These are phyloP conservation scores for Aphelinus certus DNA, from an alignment of 1,140 invertebrate species.

Conservation along the genomic window DNA sequence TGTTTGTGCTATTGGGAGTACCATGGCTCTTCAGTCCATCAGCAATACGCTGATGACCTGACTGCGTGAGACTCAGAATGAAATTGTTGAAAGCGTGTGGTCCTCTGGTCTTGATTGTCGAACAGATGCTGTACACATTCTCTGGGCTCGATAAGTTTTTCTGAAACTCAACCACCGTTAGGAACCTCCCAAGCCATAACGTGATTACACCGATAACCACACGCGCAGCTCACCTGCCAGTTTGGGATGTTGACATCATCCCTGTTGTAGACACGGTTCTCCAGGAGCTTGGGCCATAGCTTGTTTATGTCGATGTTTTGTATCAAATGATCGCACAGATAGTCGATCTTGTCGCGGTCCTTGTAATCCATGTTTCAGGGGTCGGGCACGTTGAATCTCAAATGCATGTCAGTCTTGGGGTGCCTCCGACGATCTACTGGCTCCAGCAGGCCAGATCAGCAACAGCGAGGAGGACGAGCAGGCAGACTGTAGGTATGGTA, in stretches of 20 bases:
- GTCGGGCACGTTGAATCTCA: no score
- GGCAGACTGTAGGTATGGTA: no score
- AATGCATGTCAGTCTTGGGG: no score
- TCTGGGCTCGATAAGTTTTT: constrained; percentile 28
- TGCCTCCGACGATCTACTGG: no score
- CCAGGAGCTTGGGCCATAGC: constrained; percentile 51
- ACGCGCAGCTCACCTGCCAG: constrained; percentile 48
- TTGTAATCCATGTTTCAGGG: constrained; percentile 43
- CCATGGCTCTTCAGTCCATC: constrained; percentile 42
- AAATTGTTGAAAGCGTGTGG: constrained; percentile 53
- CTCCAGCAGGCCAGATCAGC: no score
- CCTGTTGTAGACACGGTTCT: constrained; percentile 49
- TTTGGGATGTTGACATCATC: constrained; percentile 50
- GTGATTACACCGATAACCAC: no score
- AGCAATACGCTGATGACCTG: constrained; percentile 45
- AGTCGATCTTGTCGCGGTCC: constrained; percentile 48
- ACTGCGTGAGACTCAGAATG: constrained; percentile 46
- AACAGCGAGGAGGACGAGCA: no score
- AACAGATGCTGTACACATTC: constrained; percentile 46
- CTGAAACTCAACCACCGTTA: constrained; percentile 37
- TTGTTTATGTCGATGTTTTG: constrained; percentile 43
- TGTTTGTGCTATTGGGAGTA: constrained; percentile 8
- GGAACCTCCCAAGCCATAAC: no score
- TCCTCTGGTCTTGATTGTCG: constrained; percentile 53
- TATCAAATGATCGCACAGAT: constrained; percentile 41